Conservation (phyloP, 2,888 invertebrate species). For the Pseudococcus viburni region DNA sequence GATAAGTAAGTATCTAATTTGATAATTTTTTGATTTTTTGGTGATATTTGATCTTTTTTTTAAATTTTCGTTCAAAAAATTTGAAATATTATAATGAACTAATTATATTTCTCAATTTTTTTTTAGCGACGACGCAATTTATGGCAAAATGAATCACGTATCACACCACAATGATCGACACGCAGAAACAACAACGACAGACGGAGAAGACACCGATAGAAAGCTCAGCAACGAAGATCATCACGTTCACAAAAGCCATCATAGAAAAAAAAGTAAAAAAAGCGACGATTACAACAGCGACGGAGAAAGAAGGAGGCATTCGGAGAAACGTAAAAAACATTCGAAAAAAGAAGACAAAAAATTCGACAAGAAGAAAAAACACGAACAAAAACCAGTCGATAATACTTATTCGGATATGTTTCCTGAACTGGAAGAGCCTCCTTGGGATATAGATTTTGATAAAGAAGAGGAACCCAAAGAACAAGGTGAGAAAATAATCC, state of each 20-base stretch:
- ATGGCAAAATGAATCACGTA: constrained; percentile 40
- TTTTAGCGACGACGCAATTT: neutral
- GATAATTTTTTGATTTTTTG: neutral
- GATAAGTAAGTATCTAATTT: constrained; percentile 55
- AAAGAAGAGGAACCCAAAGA: constrained; percentile 25
- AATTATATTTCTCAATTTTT: too few relatives aligned
- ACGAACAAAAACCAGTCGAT: constrained; percentile 57
- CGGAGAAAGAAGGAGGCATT: constrained; percentile 58
- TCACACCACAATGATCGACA: constrained; percentile 49
- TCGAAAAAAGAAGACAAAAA: constrained; percentile 56
- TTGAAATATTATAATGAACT: neutral
- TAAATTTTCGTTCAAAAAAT: neutral
- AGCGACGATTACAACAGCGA: constrained; percentile 49
- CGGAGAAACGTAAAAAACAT: constrained; percentile 56
- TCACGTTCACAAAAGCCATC: constrained; percentile 3
- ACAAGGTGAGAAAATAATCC: neutral
- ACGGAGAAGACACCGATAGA: constrained; percentile 21
- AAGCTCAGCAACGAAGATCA: constrained; percentile 36
- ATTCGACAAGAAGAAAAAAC: constrained; percentile 58
- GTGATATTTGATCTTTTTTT: too few relatives aligned
- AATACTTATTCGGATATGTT: constrained; percentile 41
- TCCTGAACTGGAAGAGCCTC: constrained; percentile 28
- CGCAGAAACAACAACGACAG: neutral
- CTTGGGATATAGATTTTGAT: constrained; percentile 15
- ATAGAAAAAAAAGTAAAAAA: constrained; percentile 59